phyloP scores from a whole-genome alignment of 2,113 vertebrate genomes.

The Panthera tigris region DNA sequence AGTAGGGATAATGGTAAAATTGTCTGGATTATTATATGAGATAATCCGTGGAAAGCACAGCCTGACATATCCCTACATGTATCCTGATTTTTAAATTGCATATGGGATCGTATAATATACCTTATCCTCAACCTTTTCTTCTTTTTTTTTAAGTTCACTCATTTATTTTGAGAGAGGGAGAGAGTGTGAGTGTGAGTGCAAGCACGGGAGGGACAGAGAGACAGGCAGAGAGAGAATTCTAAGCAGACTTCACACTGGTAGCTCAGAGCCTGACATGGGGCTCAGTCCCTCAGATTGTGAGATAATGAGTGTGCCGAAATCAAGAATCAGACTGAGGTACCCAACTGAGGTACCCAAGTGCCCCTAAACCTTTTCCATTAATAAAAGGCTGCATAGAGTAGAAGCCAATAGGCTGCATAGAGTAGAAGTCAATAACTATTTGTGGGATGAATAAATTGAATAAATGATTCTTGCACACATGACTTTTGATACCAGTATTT shows the following conservation, averaged over 20 bases:
- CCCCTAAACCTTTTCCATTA: not conserved
- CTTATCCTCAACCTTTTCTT: not conserved
- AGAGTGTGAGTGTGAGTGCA: too few species aligned
- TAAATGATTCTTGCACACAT: not conserved
- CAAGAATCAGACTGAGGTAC: too few species aligned
- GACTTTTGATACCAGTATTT: not conserved
- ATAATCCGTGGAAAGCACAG: not conserved
- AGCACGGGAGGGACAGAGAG: too few species aligned
- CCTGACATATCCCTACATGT: not conserved
- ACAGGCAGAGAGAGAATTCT: too few species aligned
- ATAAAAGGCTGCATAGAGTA: not conserved
- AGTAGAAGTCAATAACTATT: not conserved
- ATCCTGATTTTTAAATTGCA: not conserved
- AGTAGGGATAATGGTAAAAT: not conserved
- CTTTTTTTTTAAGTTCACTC: too few species aligned
- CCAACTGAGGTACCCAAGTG: too few species aligned
- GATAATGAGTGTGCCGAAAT: too few species aligned
- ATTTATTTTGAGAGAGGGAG: too few species aligned
- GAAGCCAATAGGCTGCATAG: not conserved
- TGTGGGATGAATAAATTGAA: not conserved
- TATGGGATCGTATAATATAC: not conserved
- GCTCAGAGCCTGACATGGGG: too few species aligned
- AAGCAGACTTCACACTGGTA: too few species aligned
- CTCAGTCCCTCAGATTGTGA: too few species aligned
- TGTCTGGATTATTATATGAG: conserved; percentile 22